Evolutionary conservation across 2,888 invertebrate genomes (phyloP).

Genomic region (Coremacera marginata): DNA sequence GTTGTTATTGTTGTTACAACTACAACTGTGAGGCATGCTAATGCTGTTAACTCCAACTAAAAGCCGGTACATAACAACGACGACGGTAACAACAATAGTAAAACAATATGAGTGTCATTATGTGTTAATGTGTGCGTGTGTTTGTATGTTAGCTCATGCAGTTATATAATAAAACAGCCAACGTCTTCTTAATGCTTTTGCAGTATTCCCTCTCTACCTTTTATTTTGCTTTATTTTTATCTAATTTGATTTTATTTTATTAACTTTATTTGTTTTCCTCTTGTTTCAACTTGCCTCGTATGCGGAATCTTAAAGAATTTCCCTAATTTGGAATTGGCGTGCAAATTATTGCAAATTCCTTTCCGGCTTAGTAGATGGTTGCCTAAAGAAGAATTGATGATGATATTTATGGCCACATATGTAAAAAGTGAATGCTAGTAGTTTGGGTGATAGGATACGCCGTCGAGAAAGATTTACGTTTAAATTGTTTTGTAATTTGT

Average conservation of each 20-base stretch:
- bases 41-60: not conserved
- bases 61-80: not conserved
- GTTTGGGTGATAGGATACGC: too few relatives aligned
- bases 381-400: too few relatives aligned
- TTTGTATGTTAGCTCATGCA: too few relatives aligned
- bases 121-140: too few relatives aligned
- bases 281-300: not conserved
- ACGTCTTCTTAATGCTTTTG: not conserved
- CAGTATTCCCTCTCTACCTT: not conserved
- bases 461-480: too few relatives aligned
- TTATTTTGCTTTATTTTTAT: not conserved
- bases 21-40: not conserved
- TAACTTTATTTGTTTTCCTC: not conserved
- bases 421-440: too few relatives aligned
- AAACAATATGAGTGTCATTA: too few relatives aligned
- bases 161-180: too few relatives aligned
- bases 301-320: not conserved
- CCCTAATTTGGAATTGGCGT: slow-evolving; percentile 25
- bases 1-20: not conserved
- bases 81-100: not conserved
- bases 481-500: too few relatives aligned
- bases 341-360: slow-evolving; percentile 14
- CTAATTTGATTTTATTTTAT: not conserved
- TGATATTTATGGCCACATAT: too few relatives aligned
- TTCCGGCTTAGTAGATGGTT: not conserved